Evolutionary conservation across 2,113 vertebrate genomes (phyloP), one percentile per base, ranked within the genome.

Genomic region (Natator depressus): DNA sequence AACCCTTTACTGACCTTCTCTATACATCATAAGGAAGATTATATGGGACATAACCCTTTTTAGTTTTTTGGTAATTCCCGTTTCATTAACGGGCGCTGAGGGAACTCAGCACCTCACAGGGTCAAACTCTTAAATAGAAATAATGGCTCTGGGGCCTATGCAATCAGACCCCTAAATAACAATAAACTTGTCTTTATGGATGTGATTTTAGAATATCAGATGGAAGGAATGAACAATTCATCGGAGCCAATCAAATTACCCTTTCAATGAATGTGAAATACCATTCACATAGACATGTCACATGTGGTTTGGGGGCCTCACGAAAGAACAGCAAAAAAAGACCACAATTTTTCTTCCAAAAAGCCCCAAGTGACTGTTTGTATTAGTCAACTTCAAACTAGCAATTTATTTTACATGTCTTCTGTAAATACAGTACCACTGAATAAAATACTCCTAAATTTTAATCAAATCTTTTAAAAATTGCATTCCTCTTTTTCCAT

Each of bases 161-260:
- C 91, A 90, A 47, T 90, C 82, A 85, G 57, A n/a, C 29, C 31
- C 13, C 65, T 75, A 80, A 35, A 80, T 31, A 59, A 49, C 25
- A 92, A 96, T 89, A 82, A 47, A 90, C 84, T 90, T 69, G 69
- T 82, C 81, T 69, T 62, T 93, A 29, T 94, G 55, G 85, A 89
- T 93, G 50, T 93, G 76, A 78, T 85, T 95, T 97, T 91, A 92
- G 47, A 95, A 93, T 92, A 91, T 92, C 81, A 94, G 93, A 85
- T 83, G 88, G 54, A 89, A 93, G 81, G 59, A 94, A 96, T 53
- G 42, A 89, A 93, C 76, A 81, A 91, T 97, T 93, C 75, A 96
- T 90, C 95, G 83, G 89, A 76, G 20, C 84, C 88, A 93, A 94
- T 96, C 93, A 97, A 92, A 97, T 97, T 93, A 92, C 96, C 87